Conservation (phyloP, 2,797 vertebrate species). For the Phalanger gymnotis region DNA sequence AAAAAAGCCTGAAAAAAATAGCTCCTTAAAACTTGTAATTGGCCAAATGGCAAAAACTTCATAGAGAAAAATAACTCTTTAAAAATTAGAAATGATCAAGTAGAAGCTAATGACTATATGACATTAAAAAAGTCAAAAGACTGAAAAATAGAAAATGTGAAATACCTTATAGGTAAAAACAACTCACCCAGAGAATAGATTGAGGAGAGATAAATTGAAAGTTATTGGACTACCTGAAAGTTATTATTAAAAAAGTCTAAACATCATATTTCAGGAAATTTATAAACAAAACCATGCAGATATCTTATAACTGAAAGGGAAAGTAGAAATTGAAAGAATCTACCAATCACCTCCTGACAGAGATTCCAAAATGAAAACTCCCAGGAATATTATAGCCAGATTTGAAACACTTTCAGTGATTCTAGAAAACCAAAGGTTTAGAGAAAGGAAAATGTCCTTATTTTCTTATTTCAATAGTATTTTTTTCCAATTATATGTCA, state of each 20-base stretch:
- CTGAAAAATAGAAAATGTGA: not conserved
- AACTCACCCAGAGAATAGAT: not conserved
- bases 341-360: not conserved
- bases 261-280: too few relatives aligned
- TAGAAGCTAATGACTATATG: not conserved
- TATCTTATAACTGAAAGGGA: not conserved
- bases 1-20: not conserved
- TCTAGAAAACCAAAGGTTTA: not conserved
- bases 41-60: not conserved
- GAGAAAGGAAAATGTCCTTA: not conserved
- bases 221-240: too few relatives aligned
- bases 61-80: not conserved
- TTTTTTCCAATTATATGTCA: too few relatives aligned
- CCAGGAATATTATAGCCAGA: not conserved
- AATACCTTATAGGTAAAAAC: not conserved
- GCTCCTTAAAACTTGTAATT: not conserved
- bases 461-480: too few relatives aligned
- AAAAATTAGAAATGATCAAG: not conserved
- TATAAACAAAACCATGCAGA: not conserved
- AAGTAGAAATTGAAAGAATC: not conserved
- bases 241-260: too few relatives aligned
- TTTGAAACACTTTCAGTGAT: not conserved
- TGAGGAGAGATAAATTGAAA: too few relatives aligned
- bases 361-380: not conserved
- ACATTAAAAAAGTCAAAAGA: not conserved